Evolutionary conservation across 2,888 invertebrate species (phyloP), one percentile per base, ranked within the genome.

Genomic region (Cactoblastis cactorum): DNA sequence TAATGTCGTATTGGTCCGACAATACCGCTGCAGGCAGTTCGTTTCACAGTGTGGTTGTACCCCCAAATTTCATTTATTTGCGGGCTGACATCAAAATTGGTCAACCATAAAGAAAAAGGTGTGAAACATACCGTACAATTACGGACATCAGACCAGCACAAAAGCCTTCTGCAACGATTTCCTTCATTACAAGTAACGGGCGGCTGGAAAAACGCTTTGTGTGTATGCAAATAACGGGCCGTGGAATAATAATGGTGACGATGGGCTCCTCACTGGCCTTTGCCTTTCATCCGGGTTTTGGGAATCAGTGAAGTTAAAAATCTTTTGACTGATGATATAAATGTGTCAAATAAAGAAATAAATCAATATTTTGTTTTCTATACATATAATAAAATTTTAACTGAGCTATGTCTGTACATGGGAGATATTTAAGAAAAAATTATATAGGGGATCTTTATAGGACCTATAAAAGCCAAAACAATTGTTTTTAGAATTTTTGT

Each of bases 161-260:
- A 43, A 28, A 43, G 43, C 15, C 17, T 43, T 28, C 11, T n/a
- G 43, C 6, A 43, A 43, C 17, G 14, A 43, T 43, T 43, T 43
- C 43, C 43, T 43, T 32, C 17, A 43, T 43, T 28, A 32, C 43
- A 35, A 35, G n/a, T 43, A 43, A 28, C 28, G 43, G 28, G 43
- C 17, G 41, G 15, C 41, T 41, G 32, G 43, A 43, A 43, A 37
- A 43, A 43, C 43, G 43, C 43, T 43, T 43, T 43, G 43, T 43
- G 28, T 43, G 43, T 43, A 43, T 43, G 43, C 43, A 43, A 43
- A 43, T 43, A 43, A 43, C 43, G 43, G 43, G 28, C 15, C 14
- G 32, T 43, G 11, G 43, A 1, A 15, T 32, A 43, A 28, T 28
- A 43, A 43, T 17, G 32, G 28, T 32, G 0, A 5, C 0, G 28